Conservation (phyloP, 2,888 invertebrate species). For the Lasioglossum leucozonium region DNA sequence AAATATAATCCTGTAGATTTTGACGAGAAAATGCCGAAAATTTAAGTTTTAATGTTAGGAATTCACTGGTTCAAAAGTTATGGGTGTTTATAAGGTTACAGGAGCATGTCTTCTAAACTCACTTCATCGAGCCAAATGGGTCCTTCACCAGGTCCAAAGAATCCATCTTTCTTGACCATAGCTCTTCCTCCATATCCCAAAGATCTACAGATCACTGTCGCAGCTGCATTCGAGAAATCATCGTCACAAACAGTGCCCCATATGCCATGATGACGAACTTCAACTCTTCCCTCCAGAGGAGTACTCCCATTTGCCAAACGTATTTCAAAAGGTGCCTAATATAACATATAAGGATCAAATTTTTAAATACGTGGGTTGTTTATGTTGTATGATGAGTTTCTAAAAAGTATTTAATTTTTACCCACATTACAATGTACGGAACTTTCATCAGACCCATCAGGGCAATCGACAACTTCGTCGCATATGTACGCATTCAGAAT, state of each 20-base stretch:
- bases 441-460: constrained; percentile 88
- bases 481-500: constrained; percentile 88
- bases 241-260: constrained; percentile 94
- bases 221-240: constrained; percentile 89
- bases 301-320: constrained; percentile 87
- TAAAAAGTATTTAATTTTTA: constrained; percentile 3
- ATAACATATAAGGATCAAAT: background rate
- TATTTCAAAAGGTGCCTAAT: constrained; percentile 86
- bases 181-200: constrained; percentile 86
- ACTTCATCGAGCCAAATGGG: constrained; percentile 91
- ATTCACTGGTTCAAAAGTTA: no score
- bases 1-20: no score
- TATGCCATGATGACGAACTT: constrained; percentile 88
- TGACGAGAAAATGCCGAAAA: no score
- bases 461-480: constrained; percentile 88
- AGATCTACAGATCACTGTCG: constrained; percentile 87
- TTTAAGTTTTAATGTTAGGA: no score
- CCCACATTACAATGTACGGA: constrained; percentile 87
- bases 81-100: no score
- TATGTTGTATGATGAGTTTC: background rate
- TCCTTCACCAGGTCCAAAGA: constrained; percentile 87
- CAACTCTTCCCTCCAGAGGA: constrained; percentile 88
- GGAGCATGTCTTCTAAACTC: constrained; percentile 32
- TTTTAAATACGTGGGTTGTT: background rate
- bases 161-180: constrained; percentile 85